These are phyloP conservation scores for Tenebrio molitor DNA, from an alignment of 1,140 invertebrate species.

Conservation along the genomic window DNA sequence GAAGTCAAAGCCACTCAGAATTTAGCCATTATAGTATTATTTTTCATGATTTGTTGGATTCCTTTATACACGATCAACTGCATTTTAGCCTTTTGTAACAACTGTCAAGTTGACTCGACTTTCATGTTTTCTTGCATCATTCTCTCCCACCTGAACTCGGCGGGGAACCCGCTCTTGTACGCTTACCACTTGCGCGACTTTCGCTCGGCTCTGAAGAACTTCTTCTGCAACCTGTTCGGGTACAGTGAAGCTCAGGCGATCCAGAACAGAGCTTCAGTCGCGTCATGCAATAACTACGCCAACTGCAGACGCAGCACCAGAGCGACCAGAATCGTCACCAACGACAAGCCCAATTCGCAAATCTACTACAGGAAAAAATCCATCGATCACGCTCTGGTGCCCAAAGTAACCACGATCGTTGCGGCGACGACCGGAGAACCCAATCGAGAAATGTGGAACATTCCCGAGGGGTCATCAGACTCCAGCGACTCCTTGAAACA, in stretches of 20 bases:
- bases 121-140: slow-evolving; percentile 88
- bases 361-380: slow-evolving; percentile 63
- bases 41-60: slow-evolving; percentile 95
- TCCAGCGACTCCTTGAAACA: slow-evolving; percentile 56
- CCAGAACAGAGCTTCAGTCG: not conserved
- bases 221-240: slow-evolving; percentile 73
- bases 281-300: slow-evolving; percentile 23
- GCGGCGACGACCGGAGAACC: slow-evolving; percentile 64
- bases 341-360: slow-evolving; percentile 57
- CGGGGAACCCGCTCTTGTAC: slow-evolving; percentile 89
- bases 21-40: slow-evolving; percentile 89
- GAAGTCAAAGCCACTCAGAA: slow-evolving; percentile 94
- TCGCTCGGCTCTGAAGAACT: slow-evolving; percentile 78
- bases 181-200: slow-evolving; percentile 93
- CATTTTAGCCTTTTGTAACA: slow-evolving; percentile 82
- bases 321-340: slow-evolving; percentile 64
- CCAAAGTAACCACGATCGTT: slow-evolving; percentile 64
- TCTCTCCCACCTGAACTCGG: slow-evolving; percentile 90
- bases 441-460: slow-evolving; percentile 66
- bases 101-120: slow-evolving; percentile 75
- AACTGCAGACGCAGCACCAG: slow-evolving; percentile 46
- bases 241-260: slow-evolving; percentile 3
- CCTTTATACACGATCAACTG: slow-evolving; percentile 93
- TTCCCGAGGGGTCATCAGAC: slow-evolving; percentile 63
- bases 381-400: slow-evolving; percentile 48